Evolutionary conservation across 2,888 invertebrate species (phyloP).

Genomic region (Dermolepida albohirtum): DNA sequence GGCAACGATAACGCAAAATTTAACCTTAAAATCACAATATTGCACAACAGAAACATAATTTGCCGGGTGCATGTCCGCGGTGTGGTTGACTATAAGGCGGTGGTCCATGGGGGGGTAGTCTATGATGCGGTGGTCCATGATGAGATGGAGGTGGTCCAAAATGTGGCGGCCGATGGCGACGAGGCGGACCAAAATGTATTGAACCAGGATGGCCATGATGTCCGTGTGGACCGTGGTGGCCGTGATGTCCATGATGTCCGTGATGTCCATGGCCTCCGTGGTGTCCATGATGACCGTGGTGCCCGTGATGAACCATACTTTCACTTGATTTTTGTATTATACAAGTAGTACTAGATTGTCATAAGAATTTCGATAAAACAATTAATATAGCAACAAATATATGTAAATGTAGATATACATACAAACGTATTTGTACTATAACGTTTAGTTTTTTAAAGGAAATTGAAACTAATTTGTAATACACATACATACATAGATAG

Average conservation of each 20-base stretch:
- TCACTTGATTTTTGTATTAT: not conserved
- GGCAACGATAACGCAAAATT: too few species aligned
- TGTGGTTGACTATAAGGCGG: not conserved
- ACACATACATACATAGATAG: too few species aligned
- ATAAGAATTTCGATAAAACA: too few species aligned
- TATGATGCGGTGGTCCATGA: constrained; percentile 3
- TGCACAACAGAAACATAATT: not conserved
- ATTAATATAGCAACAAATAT: too few species aligned
- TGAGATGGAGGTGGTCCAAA: not conserved
- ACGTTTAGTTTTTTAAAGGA: too few species aligned
- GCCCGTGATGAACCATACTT: constrained; percentile 9
- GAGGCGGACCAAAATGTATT: not conserved
- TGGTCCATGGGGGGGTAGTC: constrained; percentile 1
- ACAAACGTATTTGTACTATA: too few species aligned
- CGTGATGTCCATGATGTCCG: constrained; percentile 5
- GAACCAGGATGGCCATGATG: not conserved
- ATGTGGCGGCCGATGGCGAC: not conserved
- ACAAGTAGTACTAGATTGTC: too few species aligned
- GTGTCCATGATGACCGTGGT: constrained; percentile 1
- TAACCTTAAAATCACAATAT: too few species aligned
- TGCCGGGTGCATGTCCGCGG: not conserved
- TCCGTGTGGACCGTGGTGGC: constrained; percentile 5
- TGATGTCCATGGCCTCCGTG: not conserved
- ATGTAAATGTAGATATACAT: too few species aligned
- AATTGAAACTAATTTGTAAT: too few species aligned